Conservation (phyloP, 2,888 invertebrate genomes). For the Epirrhoe alternata region DNA sequence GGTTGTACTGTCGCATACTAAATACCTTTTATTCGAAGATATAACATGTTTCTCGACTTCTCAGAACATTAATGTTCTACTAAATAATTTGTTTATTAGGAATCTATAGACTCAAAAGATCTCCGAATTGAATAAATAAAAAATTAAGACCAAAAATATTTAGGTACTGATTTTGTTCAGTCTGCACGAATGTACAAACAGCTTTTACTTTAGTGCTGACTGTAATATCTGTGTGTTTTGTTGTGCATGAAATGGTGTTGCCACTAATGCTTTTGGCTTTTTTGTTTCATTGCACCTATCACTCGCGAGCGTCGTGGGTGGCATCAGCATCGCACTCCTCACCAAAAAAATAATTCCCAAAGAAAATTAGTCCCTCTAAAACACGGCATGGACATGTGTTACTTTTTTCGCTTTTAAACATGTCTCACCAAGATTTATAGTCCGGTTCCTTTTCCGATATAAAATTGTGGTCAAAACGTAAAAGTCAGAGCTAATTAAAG, state of each 20-base stretch:
- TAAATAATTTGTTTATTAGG: neutral
- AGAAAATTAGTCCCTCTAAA: slow-evolving; percentile 84
- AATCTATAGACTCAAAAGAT: neutral
- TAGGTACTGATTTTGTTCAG: neutral
- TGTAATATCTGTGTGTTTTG: slow-evolving; percentile 30
- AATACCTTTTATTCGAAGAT: slow-evolving; percentile 10
- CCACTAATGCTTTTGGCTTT: slow-evolving; percentile 49
- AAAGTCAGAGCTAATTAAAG: slow-evolving; percentile 66
- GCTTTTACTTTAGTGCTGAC: slow-evolving; percentile 44
- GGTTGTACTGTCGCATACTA: slow-evolving; percentile 23
- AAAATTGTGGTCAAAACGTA: slow-evolving; percentile 73
- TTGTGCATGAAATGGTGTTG: slow-evolving; percentile 47
- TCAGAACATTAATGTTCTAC: neutral
- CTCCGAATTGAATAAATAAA: neutral
- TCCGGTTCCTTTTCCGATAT: slow-evolving; percentile 68
- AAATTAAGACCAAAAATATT: neutral
- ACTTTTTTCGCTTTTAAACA: slow-evolving; percentile 83
- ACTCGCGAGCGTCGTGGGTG: slow-evolving; percentile 77
- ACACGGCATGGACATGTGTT: slow-evolving; percentile 82
- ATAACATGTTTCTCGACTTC: neutral
- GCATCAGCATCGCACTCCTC: slow-evolving; percentile 73
- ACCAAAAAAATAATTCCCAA: slow-evolving; percentile 71
- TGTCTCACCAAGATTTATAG: slow-evolving; percentile 78
- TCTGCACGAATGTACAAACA: slow-evolving; percentile 41
- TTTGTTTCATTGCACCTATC: slow-evolving; percentile 58